Evolutionary conservation across 2,113 vertebrate genomes (phyloP).

Genomic region (Menura novaehollandiae): DNA sequence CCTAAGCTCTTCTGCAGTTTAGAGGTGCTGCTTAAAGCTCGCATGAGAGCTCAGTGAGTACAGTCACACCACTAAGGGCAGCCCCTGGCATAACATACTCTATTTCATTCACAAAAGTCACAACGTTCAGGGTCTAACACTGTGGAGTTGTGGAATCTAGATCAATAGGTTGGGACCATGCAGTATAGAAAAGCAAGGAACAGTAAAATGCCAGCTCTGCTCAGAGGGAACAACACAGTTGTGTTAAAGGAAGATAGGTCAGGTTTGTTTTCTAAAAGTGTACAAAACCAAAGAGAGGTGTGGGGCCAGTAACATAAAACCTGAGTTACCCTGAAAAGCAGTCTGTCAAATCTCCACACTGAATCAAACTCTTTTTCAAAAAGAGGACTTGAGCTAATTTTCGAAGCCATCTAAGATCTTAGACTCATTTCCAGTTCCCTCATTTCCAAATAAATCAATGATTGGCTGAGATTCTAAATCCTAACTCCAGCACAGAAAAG

Average conservation of each 20-base stretch:
- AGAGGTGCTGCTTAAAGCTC: neutral
- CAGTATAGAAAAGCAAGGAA: accelerated
- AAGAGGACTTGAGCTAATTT: neutral
- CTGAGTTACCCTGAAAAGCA: neutral
- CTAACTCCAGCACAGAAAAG: neutral
- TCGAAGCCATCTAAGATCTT: neutral
- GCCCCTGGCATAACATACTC: neutral
- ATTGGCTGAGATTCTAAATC: neutral
- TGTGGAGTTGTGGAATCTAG: accelerated
- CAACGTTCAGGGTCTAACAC: neutral
- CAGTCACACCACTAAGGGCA: neutral
- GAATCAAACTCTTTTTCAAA: neutral
- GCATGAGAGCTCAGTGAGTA: neutral
- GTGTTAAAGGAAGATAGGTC: neutral
- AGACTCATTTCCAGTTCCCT: neutral
- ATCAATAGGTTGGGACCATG: neutral
- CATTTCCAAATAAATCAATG: neutral
- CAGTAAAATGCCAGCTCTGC: neutral
- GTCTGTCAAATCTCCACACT: neutral
- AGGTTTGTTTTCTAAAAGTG: neutral
- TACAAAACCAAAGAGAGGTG: neutral
- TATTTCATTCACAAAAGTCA: neutral
- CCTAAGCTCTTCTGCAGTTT: neutral
- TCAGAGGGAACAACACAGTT: neutral
- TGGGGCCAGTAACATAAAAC: neutral